Evolutionary conservation across 2,888 invertebrate genomes (phyloP).

Genomic region (Drosophila rubida): DNA sequence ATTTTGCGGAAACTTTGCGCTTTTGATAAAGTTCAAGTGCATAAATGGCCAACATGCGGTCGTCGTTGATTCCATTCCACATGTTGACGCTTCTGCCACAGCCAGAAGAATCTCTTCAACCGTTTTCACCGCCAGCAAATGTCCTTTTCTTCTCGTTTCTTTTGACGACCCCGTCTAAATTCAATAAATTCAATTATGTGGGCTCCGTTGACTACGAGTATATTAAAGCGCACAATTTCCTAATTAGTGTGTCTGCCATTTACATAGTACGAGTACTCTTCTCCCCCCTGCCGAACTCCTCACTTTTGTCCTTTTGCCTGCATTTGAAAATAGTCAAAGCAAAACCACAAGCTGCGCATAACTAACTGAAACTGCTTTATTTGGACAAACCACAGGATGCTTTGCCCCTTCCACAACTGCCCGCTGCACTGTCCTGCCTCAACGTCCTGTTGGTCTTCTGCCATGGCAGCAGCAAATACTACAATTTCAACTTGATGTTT

Average conservation of each 20-base stretch:
- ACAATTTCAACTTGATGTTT: constrained; percentile 12
- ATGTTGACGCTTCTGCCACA: constrained; percentile 51
- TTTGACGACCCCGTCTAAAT: constrained; percentile 41
- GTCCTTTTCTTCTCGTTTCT: constrained; percentile 1
- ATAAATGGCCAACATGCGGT: constrained; percentile 73
- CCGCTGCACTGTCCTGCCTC: not conserved
- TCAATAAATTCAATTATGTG: constrained; percentile 59
- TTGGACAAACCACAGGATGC: constrained; percentile 67
- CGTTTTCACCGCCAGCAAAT: constrained; percentile 9
- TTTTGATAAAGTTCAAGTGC: constrained; percentile 67
- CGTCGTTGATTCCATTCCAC: constrained; percentile 36
- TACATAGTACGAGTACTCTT: constrained; percentile 12
- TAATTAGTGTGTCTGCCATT: constrained; percentile 68
- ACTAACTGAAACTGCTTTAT: constrained; percentile 79
- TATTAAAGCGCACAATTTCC: constrained; percentile 72
- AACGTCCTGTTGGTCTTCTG: not conserved
- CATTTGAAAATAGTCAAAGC: constrained; percentile 70
- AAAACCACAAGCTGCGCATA: constrained; percentile 79
- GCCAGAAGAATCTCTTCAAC: constrained; percentile 13
- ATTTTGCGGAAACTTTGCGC: constrained; percentile 68
- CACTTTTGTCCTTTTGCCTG: constrained; percentile 27
- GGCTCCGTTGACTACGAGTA: constrained; percentile 32
- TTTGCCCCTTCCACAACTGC: not conserved
- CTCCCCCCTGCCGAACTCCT: constrained; percentile 12
- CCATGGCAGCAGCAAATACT: constrained; percentile 25